These are phyloP conservation scores for Pheosia gnoma DNA, from an alignment of 2,888 invertebrate genomes.

Conservation along the genomic window DNA sequence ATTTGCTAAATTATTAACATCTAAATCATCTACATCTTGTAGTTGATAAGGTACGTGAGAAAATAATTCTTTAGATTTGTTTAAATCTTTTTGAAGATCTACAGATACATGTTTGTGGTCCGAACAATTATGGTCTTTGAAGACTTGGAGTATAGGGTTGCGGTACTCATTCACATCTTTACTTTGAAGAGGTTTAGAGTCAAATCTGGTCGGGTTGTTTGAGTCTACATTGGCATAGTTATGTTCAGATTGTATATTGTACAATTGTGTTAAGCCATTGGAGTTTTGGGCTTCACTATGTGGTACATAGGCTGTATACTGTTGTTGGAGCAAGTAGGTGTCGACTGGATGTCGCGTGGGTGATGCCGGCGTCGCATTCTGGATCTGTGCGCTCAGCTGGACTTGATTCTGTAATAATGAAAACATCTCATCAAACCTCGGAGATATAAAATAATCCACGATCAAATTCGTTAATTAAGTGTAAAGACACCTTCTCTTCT, in stretches of 20 bases:
- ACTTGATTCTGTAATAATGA: conserved; percentile 12
- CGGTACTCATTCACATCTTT: conserved; percentile 53
- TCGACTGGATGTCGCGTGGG: conserved; percentile 48
- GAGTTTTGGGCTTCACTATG: conserved; percentile 27
- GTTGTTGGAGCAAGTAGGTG: conserved; percentile 63
- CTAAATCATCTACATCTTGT: conserved; percentile 63
- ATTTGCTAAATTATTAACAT: conserved; percentile 52
- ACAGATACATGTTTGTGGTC: conserved; percentile 44
- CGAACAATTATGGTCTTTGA: conserved; percentile 71
- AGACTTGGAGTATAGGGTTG: conserved; percentile 65
- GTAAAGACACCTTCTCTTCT: no score
- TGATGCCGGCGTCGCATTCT: conserved; percentile 18
- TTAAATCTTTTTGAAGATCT: conserved; percentile 45
- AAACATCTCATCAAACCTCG: not conserved
- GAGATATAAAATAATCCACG: no score
- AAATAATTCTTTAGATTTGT: conserved; percentile 50
- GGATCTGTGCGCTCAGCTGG: conserved; percentile 8
- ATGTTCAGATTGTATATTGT: conserved; percentile 46
- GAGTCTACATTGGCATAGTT: conserved; percentile 4
- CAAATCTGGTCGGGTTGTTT: conserved; percentile 7
- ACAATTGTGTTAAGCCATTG: conserved; percentile 45
- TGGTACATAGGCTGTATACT: conserved; percentile 42
- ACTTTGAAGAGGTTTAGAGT: conserved; percentile 48
- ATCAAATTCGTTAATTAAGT: no score
- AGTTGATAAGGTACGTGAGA: conserved; percentile 52